Conservation (phyloP, 2,888 invertebrate genomes). For the Melipona bicolor region DNA sequence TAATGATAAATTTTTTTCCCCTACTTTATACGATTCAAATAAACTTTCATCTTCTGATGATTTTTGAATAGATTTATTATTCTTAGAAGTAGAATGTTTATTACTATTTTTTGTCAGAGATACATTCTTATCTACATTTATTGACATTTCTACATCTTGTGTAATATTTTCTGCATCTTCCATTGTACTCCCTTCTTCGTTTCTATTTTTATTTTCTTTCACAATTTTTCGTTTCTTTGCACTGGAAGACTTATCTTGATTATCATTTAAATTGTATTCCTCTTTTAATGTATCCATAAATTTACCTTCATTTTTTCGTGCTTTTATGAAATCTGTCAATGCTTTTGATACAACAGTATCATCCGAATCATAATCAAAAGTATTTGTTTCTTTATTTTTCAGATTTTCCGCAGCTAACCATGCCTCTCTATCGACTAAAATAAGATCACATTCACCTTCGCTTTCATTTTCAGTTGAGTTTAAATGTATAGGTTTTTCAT, state of each 20-base stretch:
- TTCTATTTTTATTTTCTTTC: not conserved
- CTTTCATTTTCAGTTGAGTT: conserved; percentile 61
- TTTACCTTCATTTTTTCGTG: not conserved
- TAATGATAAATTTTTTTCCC: not conserved
- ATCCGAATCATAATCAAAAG: conserved; percentile 70
- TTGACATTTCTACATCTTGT: not conserved
- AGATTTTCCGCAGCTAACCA: conserved; percentile 49
- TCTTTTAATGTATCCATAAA: not conserved
- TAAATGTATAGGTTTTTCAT: conserved; percentile 48
- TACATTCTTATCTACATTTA: not conserved
- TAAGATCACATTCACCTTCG: conserved; percentile 66
- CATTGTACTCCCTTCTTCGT: not conserved
- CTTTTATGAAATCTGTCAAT: conserved; percentile 14
- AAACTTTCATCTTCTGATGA: not conserved
- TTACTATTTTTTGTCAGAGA: conserved; percentile 8
- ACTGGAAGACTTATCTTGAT: not conserved
- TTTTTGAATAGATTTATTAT: conserved; percentile 14
- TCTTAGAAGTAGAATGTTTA: not conserved
- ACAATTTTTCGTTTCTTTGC: not conserved
- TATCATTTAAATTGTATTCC: conserved; percentile 13
- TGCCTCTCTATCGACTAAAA: conserved; percentile 62
- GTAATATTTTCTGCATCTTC: not conserved
- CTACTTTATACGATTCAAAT: conserved; percentile 1
- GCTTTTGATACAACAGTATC: conserved; percentile 65
- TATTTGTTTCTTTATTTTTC: conserved; percentile 36